Percentiles rank a stretch among this genome's conserved stretches.
Conservation (phyloP, 2,797 vertebrate genomes). For the Scyliorhinus canicula region DNA sequence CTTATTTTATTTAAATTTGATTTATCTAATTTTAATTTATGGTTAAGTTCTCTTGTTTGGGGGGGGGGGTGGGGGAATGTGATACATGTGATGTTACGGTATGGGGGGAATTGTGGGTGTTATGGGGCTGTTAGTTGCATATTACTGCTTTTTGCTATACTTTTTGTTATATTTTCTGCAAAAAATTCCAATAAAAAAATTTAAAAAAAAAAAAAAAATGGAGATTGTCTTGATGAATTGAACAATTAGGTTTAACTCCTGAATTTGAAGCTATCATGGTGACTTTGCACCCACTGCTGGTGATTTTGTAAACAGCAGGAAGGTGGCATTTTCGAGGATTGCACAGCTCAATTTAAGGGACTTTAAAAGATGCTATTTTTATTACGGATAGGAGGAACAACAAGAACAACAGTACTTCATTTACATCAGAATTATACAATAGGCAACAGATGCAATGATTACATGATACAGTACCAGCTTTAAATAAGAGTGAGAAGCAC, state of each 20-base stretch:
- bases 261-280: not conserved
- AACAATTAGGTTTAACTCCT: not conserved
- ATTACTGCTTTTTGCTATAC: too few species aligned
- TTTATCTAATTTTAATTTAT: too few species aligned
- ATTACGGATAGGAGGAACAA: not conserved
- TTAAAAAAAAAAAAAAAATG: too few species aligned
- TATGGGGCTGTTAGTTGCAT: too few species aligned
- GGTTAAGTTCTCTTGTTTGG: too few species aligned
- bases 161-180: too few species aligned
- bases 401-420: not conserved
- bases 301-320: not conserved
- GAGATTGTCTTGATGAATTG: not conserved
- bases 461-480: not conserved
- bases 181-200: too few species aligned
- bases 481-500: not conserved
- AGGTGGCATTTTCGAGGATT: not conserved
- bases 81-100: too few species aligned
- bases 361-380: not conserved
- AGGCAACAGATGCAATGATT: not conserved
- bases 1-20: too few species aligned
- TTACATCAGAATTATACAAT: not conserved
- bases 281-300: not conserved
- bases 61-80: too few species aligned
- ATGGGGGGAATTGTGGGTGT: too few species aligned
- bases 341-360: not conserved